A percentile compares a stretch with the other conserved stretches of the same genome.
Evolutionary conservation across 2,888 invertebrate species (phyloP).

Genomic region (Hipparchia sbordonii): DNA sequence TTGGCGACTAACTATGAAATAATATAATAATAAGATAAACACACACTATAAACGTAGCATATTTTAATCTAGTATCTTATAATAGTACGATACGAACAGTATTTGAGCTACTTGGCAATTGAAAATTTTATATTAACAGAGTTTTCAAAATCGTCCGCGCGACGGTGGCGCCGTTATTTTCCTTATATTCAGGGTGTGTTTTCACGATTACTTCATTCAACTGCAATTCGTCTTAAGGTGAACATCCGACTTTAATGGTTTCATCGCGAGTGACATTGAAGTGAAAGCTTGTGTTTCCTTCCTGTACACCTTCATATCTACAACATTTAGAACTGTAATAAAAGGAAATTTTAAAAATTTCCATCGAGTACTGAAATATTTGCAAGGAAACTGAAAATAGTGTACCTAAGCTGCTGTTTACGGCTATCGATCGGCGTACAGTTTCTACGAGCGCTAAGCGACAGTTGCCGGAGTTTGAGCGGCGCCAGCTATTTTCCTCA

Average conservation of each 20-base stretch:
- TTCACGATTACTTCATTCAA: conserved; percentile 80
- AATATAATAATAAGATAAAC: background rate
- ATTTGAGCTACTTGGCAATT: conserved; percentile 3
- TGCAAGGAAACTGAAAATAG: conserved; percentile 45
- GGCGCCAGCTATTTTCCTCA: conserved; percentile 54
- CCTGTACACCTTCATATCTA: conserved; percentile 43
- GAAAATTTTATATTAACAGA: conserved; percentile 20
- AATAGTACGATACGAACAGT: background rate
- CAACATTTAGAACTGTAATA: conserved; percentile 46
- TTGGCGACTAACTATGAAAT: background rate
- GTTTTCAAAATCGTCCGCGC: conserved; percentile 58
- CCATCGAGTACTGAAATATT: conserved; percentile 19
- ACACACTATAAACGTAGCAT: background rate
- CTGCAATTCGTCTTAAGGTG: conserved; percentile 77
- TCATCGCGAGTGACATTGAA: conserved; percentile 71
- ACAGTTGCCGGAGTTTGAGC: conserved; percentile 47
- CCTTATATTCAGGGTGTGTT: conserved; percentile 80
- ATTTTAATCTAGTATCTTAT: background rate
- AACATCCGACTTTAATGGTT: conserved; percentile 68
- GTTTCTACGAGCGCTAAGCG: conserved; percentile 35
- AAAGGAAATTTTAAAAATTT: conserved; percentile 42
- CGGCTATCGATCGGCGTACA: conserved; percentile 58
- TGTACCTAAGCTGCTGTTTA: conserved; percentile 41
- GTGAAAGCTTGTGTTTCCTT: conserved; percentile 63
- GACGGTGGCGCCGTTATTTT: conserved; percentile 78